phyloP scores from a whole-genome alignment of 2,888 invertebrate species.

The Nebria brevicollis region DNA sequence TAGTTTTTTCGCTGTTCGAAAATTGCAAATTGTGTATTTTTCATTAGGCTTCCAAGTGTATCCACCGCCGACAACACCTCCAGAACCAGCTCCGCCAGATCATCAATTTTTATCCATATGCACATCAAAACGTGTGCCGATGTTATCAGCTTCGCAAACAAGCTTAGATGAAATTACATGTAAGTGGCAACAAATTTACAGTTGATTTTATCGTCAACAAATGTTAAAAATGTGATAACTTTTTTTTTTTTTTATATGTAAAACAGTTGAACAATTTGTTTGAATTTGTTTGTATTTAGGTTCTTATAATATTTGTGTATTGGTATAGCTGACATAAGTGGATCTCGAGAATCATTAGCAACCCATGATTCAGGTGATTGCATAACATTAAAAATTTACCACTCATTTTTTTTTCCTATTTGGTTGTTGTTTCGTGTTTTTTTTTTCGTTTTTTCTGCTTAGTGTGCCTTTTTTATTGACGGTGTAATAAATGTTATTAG shows the following conservation, averaged over 20 bases:
- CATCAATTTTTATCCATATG: constrained; percentile 65
- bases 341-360: constrained; percentile 82
- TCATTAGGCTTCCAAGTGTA: constrained; percentile 80
- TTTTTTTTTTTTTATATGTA: constrained; percentile 8
- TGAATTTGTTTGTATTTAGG: constrained; percentile 41
- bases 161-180: constrained; percentile 75
- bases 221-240: constrained; percentile 21
- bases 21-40: neutral
- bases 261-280: neutral
- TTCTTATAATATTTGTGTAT: constrained; percentile 47
- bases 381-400: neutral
- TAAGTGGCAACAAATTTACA: constrained; percentile 58
- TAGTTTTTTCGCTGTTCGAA: neutral
- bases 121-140: constrained; percentile 64
- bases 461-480: neutral
- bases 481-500: neutral
- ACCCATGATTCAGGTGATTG: constrained; percentile 82
- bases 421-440: constrained; percentile 31
- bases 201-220: neutral
- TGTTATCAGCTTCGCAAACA: constrained; percentile 69
- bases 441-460: neutral
- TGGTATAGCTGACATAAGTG: constrained; percentile 77
- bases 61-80: constrained; percentile 85
- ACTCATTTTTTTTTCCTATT: constrained; percentile 29
- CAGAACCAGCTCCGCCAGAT: constrained; percentile 86